A percentile compares a stretch with the other conserved stretches of the same genome.
These are phyloP conservation scores for Sus cebifrons DNA, from an alignment of 2,797 vertebrate genomes.

Conservation along the genomic window DNA sequence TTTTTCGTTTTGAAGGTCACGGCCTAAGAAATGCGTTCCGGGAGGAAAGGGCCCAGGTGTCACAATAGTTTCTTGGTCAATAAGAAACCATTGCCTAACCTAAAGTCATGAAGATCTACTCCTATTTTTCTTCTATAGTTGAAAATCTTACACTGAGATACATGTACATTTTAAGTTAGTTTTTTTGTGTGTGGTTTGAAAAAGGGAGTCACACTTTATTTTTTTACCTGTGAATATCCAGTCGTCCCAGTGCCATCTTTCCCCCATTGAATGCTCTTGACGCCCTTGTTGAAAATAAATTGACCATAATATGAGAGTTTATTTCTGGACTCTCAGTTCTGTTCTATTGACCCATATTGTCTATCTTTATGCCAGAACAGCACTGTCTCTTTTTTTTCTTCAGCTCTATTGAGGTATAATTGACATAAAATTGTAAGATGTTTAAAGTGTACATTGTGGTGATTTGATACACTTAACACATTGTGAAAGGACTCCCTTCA, in stretches of 20 bases:
- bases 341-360: neutral
- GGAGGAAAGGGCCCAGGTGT: too few species aligned
- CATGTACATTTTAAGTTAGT: neutral
- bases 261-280: neutral
- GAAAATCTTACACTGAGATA: neutral
- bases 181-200: neutral
- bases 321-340: neutral
- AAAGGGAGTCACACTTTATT: neutral
- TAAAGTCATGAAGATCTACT: neutral
- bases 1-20: too few species aligned
- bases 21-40: too few species aligned
- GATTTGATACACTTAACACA: neutral
- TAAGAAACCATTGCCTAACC: neutral
- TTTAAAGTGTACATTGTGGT: neutral
- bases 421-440: neutral
- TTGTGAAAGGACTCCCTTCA: neutral
- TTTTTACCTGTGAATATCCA: neutral
- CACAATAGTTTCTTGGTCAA: too few species aligned
- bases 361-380: neutral
- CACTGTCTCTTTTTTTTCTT: neutral
- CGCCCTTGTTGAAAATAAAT: neutral
- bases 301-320: neutral
- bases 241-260: neutral
- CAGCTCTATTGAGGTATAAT: neutral
- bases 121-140: neutral